These are phyloP conservation scores for Watsonalla binaria DNA, from an alignment of 2,888 invertebrate genomes.

Conservation along the genomic window DNA sequence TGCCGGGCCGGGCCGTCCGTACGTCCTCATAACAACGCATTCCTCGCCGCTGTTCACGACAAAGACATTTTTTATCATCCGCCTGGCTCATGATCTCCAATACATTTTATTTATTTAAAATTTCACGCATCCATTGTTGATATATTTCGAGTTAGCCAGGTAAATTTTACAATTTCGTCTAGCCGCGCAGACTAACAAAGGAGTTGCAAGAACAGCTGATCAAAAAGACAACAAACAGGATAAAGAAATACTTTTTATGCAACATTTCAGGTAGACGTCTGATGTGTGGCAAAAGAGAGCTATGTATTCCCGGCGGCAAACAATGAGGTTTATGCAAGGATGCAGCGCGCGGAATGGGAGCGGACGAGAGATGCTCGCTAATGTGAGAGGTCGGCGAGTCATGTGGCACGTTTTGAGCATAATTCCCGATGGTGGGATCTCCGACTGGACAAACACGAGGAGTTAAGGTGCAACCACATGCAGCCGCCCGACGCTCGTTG, in stretches of 20 bases:
- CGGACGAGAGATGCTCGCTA: constrained; percentile 5
- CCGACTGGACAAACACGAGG: constrained; percentile 22
- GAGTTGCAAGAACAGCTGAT: constrained; percentile 32
- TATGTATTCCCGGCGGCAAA: constrained; percentile 13
- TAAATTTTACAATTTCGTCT: constrained; percentile 17
- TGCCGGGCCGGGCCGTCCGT: too few species aligned
- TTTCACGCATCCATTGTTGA: constrained; percentile 17
- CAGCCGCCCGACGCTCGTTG: too few species aligned
- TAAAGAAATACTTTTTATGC: constrained; percentile 10
- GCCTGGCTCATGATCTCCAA: background rate
- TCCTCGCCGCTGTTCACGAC: background rate
- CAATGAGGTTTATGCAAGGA: constrained; percentile 9
- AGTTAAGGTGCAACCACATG: too few species aligned
- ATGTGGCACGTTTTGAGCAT: background rate
- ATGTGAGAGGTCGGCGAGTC: background rate
- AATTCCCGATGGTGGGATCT: constrained; percentile 16
- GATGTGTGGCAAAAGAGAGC: constrained; percentile 8
- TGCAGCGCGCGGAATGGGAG: constrained; percentile 2
- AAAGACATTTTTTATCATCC: background rate
- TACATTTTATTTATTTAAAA: constrained; percentile 10
- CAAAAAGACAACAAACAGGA: constrained; percentile 14
- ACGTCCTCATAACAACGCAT: background rate
- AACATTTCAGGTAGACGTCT: constrained; percentile 23
- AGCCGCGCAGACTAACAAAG: constrained; percentile 21
- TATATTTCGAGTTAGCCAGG: constrained; percentile 13